A percentile compares a stretch with the other conserved stretches of the same genome.
phyloP scores from a whole-genome alignment of 1,140 invertebrate species.

The Drosophila punjabiensis region DNA sequence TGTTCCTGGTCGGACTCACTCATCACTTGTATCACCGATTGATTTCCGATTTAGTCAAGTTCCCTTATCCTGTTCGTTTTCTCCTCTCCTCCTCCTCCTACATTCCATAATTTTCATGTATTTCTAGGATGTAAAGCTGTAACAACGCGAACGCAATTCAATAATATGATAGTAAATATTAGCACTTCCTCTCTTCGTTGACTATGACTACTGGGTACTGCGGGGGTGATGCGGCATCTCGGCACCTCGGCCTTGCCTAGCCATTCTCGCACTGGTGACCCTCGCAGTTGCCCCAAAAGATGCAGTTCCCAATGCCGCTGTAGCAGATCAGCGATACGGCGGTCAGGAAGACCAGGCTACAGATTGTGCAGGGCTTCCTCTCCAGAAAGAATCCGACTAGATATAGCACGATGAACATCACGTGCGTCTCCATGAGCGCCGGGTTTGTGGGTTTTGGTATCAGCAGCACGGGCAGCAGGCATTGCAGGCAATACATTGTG shows the following conservation, averaged over 20 bases:
- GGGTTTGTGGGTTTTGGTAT: conserved; percentile 99
- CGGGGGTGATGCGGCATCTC: background rate
- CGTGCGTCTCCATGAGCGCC: conserved; percentile 96
- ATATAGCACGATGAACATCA: conserved; percentile 98
- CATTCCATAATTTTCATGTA: conserved; percentile 1
- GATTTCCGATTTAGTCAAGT: conserved; percentile 49
- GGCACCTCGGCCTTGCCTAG: conserved; percentile 50
- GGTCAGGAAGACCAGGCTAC: conserved; percentile 96
- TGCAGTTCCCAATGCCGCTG: conserved; percentile 96
- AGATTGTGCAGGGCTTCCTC: conserved; percentile 98
- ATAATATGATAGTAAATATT: conserved; percentile 38
- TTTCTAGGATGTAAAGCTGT: conserved; percentile 50
- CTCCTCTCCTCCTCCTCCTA: background rate
- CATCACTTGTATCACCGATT: conserved; percentile 55
- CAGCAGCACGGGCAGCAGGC: conserved; percentile 97
- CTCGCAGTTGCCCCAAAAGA: conserved; percentile 95
- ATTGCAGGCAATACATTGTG: conserved; percentile 99
- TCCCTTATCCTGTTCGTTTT: conserved; percentile 12
- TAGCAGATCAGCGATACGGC: conserved; percentile 98
- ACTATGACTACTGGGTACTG: conserved; percentile 35
- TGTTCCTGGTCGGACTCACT: conserved; percentile 51
- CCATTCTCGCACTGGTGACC: conserved; percentile 90
- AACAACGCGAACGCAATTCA: conserved; percentile 57
- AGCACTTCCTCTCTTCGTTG: conserved; percentile 46
- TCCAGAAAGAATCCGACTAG: conserved; percentile 97